These are phyloP conservation scores for Bursaphelenchus okinawaensis DNA, from an alignment of 2,888 invertebrate genomes.

Conservation along the genomic window DNA sequence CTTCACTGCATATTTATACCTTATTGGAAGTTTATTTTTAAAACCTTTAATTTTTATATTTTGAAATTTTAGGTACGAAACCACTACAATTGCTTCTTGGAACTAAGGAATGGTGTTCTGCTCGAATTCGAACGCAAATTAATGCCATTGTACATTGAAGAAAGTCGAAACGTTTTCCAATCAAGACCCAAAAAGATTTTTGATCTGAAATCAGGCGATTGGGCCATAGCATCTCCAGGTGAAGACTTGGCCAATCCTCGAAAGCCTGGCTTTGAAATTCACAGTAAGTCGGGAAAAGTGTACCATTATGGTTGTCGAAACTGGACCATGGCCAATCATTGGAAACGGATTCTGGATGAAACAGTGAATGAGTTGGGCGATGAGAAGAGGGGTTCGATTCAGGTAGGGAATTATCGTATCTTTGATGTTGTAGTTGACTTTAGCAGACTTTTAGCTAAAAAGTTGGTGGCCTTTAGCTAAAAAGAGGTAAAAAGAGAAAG, in stretches of 20 bases:
- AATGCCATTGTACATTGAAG: constrained; percentile 8
- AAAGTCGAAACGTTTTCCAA: constrained; percentile 13
- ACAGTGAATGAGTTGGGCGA: neutral
- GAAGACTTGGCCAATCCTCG: neutral
- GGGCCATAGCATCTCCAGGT: neutral
- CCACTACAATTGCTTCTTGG: constrained; percentile 15
- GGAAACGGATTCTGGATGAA: constrained; percentile 1
- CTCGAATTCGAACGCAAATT: constrained; percentile 17
- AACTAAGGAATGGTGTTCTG: constrained; percentile 6
- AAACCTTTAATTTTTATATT: neutral
- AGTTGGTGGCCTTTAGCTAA: no score
- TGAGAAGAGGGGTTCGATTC: neutral
- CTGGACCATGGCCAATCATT: constrained; percentile 11
- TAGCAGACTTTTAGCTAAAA: no score
- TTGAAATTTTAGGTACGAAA: constrained; percentile 15
- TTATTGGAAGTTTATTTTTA: neutral
- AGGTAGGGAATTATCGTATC: no score
- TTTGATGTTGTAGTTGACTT: no score
- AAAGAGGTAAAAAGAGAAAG: no score
- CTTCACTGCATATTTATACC: neutral
- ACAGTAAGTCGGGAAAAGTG: neutral
- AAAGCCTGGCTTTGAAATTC: constrained; percentile 1
- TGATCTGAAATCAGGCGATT: constrained; percentile 6
- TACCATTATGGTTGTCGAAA: constrained; percentile 4
- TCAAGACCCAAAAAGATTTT: constrained; percentile 12